Evolutionary conservation across 2,797 vertebrate species (phyloP).

Genomic region (Phalanger gymnotis): DNA sequence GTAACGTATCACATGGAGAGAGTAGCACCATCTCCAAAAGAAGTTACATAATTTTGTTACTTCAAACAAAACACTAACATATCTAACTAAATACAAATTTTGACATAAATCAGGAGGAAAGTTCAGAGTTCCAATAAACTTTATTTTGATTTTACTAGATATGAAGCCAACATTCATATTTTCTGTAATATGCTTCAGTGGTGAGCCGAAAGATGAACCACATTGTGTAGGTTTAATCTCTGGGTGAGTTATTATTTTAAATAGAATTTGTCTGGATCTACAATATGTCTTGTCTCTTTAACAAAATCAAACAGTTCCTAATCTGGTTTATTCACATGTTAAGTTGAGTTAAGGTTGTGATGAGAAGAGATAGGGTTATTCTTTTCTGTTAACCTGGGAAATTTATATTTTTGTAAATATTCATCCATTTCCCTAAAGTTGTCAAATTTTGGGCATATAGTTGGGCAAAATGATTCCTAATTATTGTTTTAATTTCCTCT

Average conservation of each 20-base stretch:
- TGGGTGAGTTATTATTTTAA: neutral
- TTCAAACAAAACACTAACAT: neutral
- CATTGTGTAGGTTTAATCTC: neutral
- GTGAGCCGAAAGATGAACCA: neutral
- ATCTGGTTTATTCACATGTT: neutral
- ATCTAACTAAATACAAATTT: neutral
- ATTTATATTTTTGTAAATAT: too few relatives aligned
- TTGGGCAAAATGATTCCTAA: too few relatives aligned
- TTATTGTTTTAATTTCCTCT: too few relatives aligned
- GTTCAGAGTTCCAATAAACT: neutral
- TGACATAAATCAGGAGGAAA: neutral
- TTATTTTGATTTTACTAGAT: neutral
- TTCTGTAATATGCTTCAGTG: neutral
- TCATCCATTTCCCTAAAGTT: too few relatives aligned
- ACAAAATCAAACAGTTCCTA: neutral
- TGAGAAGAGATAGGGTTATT: too few relatives aligned
- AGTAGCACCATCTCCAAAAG: neutral
- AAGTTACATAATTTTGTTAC: neutral
- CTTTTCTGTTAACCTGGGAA: too few relatives aligned
- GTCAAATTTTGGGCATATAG: too few relatives aligned
- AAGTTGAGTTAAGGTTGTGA: neutral
- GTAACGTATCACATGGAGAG: neutral
- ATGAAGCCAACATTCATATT: neutral
- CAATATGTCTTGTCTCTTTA: neutral
- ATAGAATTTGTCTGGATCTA: neutral